Evolutionary conservation across 2,888 invertebrate species (phyloP).

Genomic region (Pardosa pseudoannulata): DNA sequence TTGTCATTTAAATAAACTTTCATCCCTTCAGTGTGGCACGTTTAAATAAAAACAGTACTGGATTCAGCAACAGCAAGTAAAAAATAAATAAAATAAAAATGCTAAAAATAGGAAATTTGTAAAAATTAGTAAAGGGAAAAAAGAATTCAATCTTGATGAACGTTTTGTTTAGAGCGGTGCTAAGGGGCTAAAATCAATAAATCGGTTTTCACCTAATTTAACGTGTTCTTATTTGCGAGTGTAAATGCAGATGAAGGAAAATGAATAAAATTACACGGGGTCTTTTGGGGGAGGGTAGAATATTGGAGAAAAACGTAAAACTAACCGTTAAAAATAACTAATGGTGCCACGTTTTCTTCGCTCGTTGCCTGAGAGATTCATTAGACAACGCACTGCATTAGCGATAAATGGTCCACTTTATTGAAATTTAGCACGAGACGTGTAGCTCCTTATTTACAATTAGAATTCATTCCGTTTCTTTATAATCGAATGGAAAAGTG

Average conservation of each 20-base stretch:
- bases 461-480: too few species aligned
- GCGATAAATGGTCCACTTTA: too few species aligned
- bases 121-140: neutral
- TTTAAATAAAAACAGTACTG: too few species aligned
- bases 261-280: conserved; percentile 49
- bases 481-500: too few species aligned
- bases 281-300: conserved; percentile 25
- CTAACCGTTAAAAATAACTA: conserved; percentile 60
- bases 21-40: too few species aligned
- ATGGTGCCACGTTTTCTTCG: conserved; percentile 39
- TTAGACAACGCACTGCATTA: conserved; percentile 28
- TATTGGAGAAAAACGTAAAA: conserved; percentile 59
- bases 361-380: conserved; percentile 21
- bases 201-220: conserved; percentile 68
- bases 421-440: too few species aligned
- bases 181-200: conserved; percentile 62
- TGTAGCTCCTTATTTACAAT: too few species aligned
- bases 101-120: neutral
- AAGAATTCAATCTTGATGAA: neutral
- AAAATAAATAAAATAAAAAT: too few species aligned
- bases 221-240: conserved; percentile 47
- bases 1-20: too few species aligned
- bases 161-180: conserved; percentile 59
- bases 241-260: conserved; percentile 49
- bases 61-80: too few species aligned